These are phyloP conservation scores for Pituophis catenifer DNA, from an alignment of 2,113 vertebrate genomes.

Conservation along the genomic window DNA sequence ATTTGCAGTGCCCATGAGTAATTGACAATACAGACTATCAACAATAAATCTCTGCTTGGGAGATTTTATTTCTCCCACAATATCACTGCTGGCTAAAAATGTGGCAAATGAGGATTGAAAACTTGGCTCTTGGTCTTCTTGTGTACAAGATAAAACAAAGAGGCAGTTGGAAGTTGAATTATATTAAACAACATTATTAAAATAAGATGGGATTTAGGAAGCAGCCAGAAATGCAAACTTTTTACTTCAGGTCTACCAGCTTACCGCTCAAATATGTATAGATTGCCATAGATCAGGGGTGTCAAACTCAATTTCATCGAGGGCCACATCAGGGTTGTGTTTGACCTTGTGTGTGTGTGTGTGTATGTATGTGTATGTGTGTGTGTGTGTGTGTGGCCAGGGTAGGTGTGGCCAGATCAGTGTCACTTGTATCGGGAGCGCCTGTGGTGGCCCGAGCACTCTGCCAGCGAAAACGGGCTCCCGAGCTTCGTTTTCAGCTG, in stretches of 20 bases:
- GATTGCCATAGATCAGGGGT: not conserved
- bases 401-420: no score
- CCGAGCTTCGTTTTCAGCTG: no score
- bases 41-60: slow-evolving; percentile 42
- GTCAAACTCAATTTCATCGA: no score
- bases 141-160: slow-evolving; percentile 30
- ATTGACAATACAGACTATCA: slow-evolving; percentile 39
- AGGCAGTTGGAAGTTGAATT: not conserved
- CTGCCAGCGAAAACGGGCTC: no score
- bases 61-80: not conserved
- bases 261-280: not conserved
- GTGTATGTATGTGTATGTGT: no score
- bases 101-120: not conserved
- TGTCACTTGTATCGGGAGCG: no score
- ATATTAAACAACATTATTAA: slow-evolving; percentile 11
- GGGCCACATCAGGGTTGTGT: no score
- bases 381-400: no score
- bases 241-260: not conserved
- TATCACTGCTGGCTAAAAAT: slow-evolving; percentile 18
- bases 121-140: slow-evolving; percentile 32
- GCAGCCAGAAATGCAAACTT: not conserved
- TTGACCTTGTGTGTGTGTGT: no score
- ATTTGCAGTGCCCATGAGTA: slow-evolving; percentile 44
- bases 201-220: not conserved
- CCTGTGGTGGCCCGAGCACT: no score